phyloP scores from a whole-genome alignment of 1,140 invertebrate genomes.

The Camponotus floridanus region DNA sequence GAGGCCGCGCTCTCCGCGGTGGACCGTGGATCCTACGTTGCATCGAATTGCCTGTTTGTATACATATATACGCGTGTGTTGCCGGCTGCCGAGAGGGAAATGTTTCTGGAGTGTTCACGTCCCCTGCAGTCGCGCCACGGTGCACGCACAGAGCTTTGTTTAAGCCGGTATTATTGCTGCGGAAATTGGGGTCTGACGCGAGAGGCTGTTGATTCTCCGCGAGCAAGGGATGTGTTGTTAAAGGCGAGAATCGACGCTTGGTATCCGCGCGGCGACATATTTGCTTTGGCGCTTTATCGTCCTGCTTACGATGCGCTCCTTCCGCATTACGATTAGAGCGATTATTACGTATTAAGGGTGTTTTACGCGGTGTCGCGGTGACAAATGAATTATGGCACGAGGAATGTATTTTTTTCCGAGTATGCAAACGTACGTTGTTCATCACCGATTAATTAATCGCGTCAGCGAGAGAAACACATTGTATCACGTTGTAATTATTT shows the following conservation, averaged over 20 bases:
- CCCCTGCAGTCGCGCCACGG: constrained; percentile 51
- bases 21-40: constrained; percentile 45
- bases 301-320: constrained; percentile 60
- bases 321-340: constrained; percentile 45
- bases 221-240: constrained; percentile 31
- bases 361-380: constrained; percentile 36
- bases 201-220: constrained; percentile 52
- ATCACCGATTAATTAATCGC: constrained; percentile 24
- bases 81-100: constrained; percentile 18
- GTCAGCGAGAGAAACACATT: not conserved
- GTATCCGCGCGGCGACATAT: constrained; percentile 45
- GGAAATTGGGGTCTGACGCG: constrained; percentile 67
- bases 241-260: constrained; percentile 56
- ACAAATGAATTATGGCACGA: constrained; percentile 26
- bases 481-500: not conserved
- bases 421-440: not conserved
- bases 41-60: constrained; percentile 54
- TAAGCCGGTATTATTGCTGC: constrained; percentile 66
- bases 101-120: constrained; percentile 58
- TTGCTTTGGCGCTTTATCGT: constrained; percentile 44
- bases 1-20: not conserved
- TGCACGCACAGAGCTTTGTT: constrained; percentile 58
- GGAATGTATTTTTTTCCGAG: constrained; percentile 18
- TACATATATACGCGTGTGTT: constrained; percentile 41
- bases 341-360: constrained; percentile 44